Percentiles rank a stretch among this genome's conserved stretches.
Conservation (phyloP, 2,113 vertebrate genomes). For the Brachypteracias leptosomus region DNA sequence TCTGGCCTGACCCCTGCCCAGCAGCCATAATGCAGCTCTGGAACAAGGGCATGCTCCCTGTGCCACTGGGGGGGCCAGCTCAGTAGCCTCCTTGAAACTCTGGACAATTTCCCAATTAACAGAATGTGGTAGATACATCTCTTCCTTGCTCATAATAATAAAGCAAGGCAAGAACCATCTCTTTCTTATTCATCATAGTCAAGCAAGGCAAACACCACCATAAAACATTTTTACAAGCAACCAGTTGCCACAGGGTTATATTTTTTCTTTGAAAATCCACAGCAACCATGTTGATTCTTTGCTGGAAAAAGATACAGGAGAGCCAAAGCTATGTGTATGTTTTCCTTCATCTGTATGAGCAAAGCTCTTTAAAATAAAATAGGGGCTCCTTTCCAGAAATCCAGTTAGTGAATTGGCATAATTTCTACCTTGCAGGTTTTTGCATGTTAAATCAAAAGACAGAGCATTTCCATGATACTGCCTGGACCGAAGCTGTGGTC, state of each 20-base stretch:
- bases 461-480: neutral
- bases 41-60: neutral
- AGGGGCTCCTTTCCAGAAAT: slow-evolving; percentile 3
- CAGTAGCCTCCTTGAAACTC: neutral
- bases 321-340: neutral
- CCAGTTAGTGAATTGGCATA: slow-evolving; percentile 22
- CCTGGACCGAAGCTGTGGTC: neutral
- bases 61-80: rapidly evolving
- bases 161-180: neutral
- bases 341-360: neutral
- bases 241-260: rapidly evolving
- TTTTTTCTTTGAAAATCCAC: neutral
- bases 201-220: neutral
- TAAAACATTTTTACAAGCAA: neutral
- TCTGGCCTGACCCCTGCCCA: neutral
- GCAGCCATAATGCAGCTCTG: neutral
- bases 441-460: slow-evolving; percentile 35
- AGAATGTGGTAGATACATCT: neutral
- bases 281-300: neutral
- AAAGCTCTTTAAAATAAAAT: slow-evolving; percentile 24
- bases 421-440: slow-evolving; percentile 33
- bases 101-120: neutral
- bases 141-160: neutral
- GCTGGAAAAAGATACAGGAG: neutral
- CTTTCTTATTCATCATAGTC: neutral